These are phyloP conservation scores for Clistopyga incitator DNA, from an alignment of 2,888 invertebrate genomes.

Conservation along the genomic window DNA sequence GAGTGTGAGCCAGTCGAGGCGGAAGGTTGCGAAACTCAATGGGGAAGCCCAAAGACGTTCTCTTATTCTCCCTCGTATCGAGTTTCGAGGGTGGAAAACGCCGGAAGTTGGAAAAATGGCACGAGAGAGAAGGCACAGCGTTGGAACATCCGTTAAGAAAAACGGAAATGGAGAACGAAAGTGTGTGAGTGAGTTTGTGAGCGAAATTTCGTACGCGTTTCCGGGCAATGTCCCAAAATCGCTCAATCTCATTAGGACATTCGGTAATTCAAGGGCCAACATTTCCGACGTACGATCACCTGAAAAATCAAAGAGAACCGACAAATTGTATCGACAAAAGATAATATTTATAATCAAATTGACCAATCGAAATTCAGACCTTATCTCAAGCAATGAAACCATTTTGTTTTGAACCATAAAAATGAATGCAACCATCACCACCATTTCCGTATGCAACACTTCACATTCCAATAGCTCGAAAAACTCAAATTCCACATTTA, in stretches of 20 bases:
- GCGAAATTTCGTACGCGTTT: conserved; percentile 50
- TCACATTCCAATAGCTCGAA: no score
- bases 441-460: no score
- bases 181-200: conserved; percentile 16
- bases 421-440: no score
- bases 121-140: neutral
- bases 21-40: conserved; percentile 44
- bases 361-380: no score
- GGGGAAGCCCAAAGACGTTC: conserved; percentile 33
- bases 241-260: neutral
- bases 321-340: no score
- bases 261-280: neutral
- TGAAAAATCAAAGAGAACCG: no score
- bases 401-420: no score
- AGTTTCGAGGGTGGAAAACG: conserved; percentile 51
- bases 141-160: conserved; percentile 1
- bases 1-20: conserved; percentile 27
- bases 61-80: conserved; percentile 52
- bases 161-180: conserved; percentile 43
- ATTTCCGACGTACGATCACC: no score
- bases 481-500: no score
- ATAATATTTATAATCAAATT: no score
- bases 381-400: no score
- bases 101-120: conserved; percentile 50
- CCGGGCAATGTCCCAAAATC: conserved; percentile 27